Base-by-base conservation (phyloP, 2,797 vertebrate genomes). In the Sebastes iracundus region DNA sequence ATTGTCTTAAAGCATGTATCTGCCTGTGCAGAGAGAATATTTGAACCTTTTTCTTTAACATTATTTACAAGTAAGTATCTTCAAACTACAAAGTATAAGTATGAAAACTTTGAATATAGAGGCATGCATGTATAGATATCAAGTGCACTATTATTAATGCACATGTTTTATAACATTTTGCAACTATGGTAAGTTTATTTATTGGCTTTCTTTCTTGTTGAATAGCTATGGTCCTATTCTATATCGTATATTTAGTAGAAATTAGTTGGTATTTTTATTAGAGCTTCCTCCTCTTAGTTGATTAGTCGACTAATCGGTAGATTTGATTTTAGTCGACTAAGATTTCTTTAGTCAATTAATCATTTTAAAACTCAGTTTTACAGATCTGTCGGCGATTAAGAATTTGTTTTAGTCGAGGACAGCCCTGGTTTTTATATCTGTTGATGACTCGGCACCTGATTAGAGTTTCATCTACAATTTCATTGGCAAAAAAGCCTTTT, bases 141-240 rank as follows among this genome's bases (percentile, higher is more conserved):
- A 30, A 11, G 20, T 13, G 56, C 2, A 58, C 3, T 28, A 42
- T 64, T 64, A 25, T 42, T 10, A 25, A 38, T 42, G 32, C 9
- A 63, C n/a, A 10, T 25, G 14, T 56, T 56, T 27, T 58, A 58
- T 58, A 23, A 25, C 13, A 23, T 33, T 56, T 25, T 18, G 46
- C 18, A n/a, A 46, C 1, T 4, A 7, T 52, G 42, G 42, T 46
- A 18, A 18, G 0, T 18, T 0, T 46, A 46, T 46, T 46, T 18
- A 46, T 18, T 46, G 42, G 0, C 16, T 46, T 46, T 46, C 0
- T 0, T 46, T 46, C 42, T 46, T 46, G 42, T 46, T 46, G 0
- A 46, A 46, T 46, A 46, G 16, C 16, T 18, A 18, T 7, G 42
- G 16, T 18, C 42, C 16, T 0, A 46, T 46, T 46, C 14, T 46